Conservation (phyloP, 2,797 vertebrate species). For the Micromesistius poutassou region DNA sequence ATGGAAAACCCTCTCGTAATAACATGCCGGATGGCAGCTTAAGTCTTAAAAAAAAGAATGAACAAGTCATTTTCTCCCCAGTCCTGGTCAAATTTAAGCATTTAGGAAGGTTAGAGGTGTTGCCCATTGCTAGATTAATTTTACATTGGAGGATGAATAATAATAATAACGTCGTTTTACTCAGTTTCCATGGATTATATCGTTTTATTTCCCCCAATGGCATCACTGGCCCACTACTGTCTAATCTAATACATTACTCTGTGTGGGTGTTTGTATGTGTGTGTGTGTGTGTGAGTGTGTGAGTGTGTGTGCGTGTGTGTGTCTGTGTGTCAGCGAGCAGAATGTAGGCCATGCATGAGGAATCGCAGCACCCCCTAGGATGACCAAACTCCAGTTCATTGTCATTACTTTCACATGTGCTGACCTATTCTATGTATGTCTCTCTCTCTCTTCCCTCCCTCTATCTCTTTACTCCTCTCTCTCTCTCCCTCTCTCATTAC, state of each 20-base stretch:
- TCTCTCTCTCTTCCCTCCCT: not conserved
- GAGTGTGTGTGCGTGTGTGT: constrained; percentile 36
- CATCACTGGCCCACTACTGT: constrained; percentile 59
- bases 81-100: not conserved
- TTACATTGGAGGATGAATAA: not conserved
- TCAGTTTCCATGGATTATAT: not conserved
- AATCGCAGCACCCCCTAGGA: constrained; percentile 48
- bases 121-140: not conserved
- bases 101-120: not conserved
- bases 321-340: constrained; percentile 53
- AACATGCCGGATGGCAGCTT: constrained; percentile 33
- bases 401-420: not conserved
- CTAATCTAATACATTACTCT: constrained; percentile 56
- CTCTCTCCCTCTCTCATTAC: not conserved
- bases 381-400: constrained; percentile 32
- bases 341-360: constrained; percentile 70
- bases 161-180: not conserved
- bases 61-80: no score
- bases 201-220: constrained; percentile 42
- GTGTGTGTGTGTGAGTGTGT: constrained; percentile 26
- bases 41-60: not conserved
- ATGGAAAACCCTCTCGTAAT: constrained; percentile 44
- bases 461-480: not conserved
- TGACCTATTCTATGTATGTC: not conserved
- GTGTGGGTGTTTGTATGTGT: constrained; percentile 25